Conservation (phyloP, 2,888 invertebrate genomes). For the Adela reaumurella region DNA sequence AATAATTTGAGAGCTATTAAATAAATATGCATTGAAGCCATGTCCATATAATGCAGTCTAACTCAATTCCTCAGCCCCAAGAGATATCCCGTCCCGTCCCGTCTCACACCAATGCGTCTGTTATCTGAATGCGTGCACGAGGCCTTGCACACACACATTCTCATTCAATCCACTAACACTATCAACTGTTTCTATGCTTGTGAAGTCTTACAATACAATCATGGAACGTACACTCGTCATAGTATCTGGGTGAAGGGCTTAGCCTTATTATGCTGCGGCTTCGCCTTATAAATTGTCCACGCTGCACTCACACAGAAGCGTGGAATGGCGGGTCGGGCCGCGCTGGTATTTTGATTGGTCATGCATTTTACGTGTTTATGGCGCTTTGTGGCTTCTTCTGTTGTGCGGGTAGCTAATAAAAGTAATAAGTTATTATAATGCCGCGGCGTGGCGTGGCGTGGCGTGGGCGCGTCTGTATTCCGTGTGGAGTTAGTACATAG, state of each 20-base stretch:
- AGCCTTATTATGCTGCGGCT: too few species aligned
- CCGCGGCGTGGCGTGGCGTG: too few species aligned
- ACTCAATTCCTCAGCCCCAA: too few species aligned
- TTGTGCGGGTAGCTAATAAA: conserved; percentile 35
- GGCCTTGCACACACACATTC: conserved; percentile 14
- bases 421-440: conserved; percentile 36
- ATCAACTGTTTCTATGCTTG: not conserved
- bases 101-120: conserved; percentile 20
- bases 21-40: too few species aligned
- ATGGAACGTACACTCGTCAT: too few species aligned
- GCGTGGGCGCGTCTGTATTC: conserved; percentile 9
- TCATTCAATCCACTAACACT: conserved; percentile 31
- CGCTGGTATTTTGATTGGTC: conserved; percentile 57
- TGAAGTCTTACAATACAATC: too few species aligned
- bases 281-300: too few species aligned
- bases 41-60: too few species aligned
- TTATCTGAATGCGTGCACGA: conserved; percentile 24
- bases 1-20: too few species aligned
- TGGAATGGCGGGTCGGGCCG: conserved; percentile 24
- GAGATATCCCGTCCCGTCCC: too few species aligned
- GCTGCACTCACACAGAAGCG: conserved; percentile 1
- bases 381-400: conserved; percentile 23
- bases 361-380: conserved; percentile 56
- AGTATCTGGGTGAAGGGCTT: too few species aligned
- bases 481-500: not conserved